These are phyloP conservation scores for Malacoraja senta DNA, from an alignment of 2,797 vertebrate species.

Conservation along the genomic window DNA sequence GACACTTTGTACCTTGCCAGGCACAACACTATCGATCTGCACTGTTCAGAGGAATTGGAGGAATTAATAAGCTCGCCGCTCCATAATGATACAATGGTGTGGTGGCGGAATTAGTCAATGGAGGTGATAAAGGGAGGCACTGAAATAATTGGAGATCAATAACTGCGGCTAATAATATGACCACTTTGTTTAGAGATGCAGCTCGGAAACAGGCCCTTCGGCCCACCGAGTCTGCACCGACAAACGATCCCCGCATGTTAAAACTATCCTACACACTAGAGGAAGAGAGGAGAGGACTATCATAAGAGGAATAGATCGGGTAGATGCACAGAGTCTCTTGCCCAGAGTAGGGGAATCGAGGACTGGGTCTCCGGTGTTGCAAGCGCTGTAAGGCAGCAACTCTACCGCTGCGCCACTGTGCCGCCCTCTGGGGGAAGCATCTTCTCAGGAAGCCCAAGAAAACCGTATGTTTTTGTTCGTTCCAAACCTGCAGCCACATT, in stretches of 20 bases:
- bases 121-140: background rate
- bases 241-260: too few species aligned
- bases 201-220: too few species aligned
- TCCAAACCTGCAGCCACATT: background rate
- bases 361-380: too few species aligned
- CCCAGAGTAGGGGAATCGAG: too few species aligned
- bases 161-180: background rate
- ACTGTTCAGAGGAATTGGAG: background rate
- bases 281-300: too few species aligned
- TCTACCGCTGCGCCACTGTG: too few species aligned
- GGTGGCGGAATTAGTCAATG: background rate
- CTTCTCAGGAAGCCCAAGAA: background rate
- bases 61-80: background rate
- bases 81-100: background rate
- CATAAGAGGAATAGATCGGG: too few species aligned
- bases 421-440: background rate
- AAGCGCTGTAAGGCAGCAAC: too few species aligned
- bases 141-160: background rate
- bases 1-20: background rate
- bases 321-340: too few species aligned
- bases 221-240: too few species aligned
- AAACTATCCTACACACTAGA: too few species aligned
- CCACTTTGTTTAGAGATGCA: too few species aligned
- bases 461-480: background rate
- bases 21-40: background rate